Percentiles rank a stretch among this genome's conserved stretches.
Evolutionary conservation across 1,140 invertebrate species (phyloP).

Genomic region (Leptinotarsa lineolata): DNA sequence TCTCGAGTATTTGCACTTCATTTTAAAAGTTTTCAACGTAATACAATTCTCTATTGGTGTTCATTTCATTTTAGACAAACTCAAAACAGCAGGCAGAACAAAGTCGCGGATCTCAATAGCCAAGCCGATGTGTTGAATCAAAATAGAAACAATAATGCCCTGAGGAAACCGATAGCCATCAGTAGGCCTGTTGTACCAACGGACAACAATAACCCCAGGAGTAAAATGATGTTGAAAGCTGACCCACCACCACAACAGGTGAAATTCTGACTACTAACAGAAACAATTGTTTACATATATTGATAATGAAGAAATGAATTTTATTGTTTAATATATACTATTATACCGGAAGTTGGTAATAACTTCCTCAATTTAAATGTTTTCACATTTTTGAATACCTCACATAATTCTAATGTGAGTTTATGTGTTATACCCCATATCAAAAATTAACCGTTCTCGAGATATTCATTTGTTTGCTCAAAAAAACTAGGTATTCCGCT

Average conservation of each 20-base stretch:
- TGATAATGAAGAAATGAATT: neutral
- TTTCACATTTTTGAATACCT: too few relatives aligned
- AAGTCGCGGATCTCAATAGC: slow-evolving; percentile 56
- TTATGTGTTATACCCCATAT: too few relatives aligned
- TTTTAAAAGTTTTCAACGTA: too few relatives aligned
- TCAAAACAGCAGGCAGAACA: slow-evolving; percentile 54
- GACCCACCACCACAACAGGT: slow-evolving; percentile 23
- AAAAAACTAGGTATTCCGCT: too few relatives aligned
- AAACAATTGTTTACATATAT: neutral
- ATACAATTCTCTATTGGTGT: neutral
- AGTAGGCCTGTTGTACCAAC: slow-evolving; percentile 3
- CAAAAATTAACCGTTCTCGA: too few relatives aligned
- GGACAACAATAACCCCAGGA: slow-evolving; percentile 21
- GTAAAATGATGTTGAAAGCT: slow-evolving; percentile 13
- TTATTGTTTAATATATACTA: too few relatives aligned
- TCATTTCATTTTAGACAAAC: slow-evolving; percentile 56
- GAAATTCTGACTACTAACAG: slow-evolving; percentile 1
- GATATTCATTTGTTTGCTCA: too few relatives aligned
- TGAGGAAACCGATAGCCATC: slow-evolving; percentile 12
- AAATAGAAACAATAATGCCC: slow-evolving; percentile 37
- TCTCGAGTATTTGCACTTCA: too few relatives aligned
- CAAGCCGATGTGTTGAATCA: slow-evolving; percentile 22
- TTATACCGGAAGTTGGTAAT: too few relatives aligned
- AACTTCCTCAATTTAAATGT: too few relatives aligned
- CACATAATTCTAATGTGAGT: too few relatives aligned